A percentile compares a stretch with the other conserved stretches of the same genome.
Evolutionary conservation across 2,113 vertebrate species (phyloP).

Genomic region (Nothocercus julius): DNA sequence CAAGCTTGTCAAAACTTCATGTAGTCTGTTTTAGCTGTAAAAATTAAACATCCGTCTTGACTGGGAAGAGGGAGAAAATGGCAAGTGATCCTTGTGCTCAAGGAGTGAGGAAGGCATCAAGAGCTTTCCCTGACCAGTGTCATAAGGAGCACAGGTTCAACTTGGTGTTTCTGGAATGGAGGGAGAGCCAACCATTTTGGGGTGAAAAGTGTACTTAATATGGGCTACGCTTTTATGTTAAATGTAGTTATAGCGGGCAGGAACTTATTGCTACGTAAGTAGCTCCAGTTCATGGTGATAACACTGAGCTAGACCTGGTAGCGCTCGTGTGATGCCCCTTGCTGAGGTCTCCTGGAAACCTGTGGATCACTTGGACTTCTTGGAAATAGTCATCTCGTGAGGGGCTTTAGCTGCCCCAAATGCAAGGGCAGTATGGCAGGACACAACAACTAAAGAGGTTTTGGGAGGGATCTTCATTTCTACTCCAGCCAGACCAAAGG

Average conservation of each 20-base stretch:
- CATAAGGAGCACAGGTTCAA: background rate
- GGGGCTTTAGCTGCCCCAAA: background rate
- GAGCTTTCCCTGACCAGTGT: slow-evolving; percentile 29
- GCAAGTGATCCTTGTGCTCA: background rate
- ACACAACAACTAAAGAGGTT: background rate
- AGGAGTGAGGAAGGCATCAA: slow-evolving; percentile 9
- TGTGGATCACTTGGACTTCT: background rate
- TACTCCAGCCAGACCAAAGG: background rate
- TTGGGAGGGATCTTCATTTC: background rate
- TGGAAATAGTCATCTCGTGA: background rate
- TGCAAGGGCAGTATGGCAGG: background rate
- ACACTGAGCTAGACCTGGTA: background rate
- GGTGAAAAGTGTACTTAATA: background rate
- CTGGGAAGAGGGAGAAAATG: slow-evolving; percentile 35
- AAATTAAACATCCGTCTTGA: background rate
- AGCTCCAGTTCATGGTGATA: background rate
- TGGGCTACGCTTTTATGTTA: background rate
- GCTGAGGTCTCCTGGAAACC: background rate
- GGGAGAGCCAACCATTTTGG: background rate
- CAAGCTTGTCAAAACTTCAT: slow-evolving; percentile 58
- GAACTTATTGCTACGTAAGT: background rate
- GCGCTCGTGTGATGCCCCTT: accelerated
- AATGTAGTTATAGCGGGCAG: background rate
- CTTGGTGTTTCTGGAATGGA: background rate
- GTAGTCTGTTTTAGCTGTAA: background rate